Evolutionary conservation across 2,888 invertebrate genomes (phyloP), one percentile per base, ranked within the genome.

Genomic region (Brenthis daphne): DNA sequence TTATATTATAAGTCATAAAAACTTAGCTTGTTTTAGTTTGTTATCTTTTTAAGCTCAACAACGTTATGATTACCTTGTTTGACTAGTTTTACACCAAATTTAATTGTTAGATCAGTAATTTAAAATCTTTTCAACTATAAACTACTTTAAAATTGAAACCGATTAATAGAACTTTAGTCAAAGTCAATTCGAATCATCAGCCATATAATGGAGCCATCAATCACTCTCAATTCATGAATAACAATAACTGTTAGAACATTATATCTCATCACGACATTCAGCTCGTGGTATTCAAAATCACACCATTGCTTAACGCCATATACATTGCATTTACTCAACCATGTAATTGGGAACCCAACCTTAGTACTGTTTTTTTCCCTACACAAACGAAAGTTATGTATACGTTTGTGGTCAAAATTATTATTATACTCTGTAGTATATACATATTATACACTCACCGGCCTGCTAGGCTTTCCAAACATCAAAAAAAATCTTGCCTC

Each of bases 251-350:
- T 69, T 67, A 70, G 57, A 67, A 63, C 63, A 63, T 63, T 20
- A 43, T 51, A 37, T 37, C 54, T 14, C 37, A 53, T 20, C 20
- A 53, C 33, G 12, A 16, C 53, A 54, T 63, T 67, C 78, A 79
- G 79, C 74, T 75, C 77, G 84, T 83, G 82, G 84, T 84, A 82
- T 83, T 82, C 80, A 78, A 80, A 84, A 80, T 78, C 74, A 79
- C 77, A 72, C 72, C 71, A 73, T 74, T 73, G 77, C 77, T 76
- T 72, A 80, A 63, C 37, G 53, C 63, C 74, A 83, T 81, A 56
- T 54, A 65, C 53, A 53, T 37, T 37, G 51, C 50, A 53, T 77
- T 73, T 83, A 88, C 83, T 86, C 86, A 79, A 87, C 79, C 88
- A 78, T 85, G 81, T 82, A 87, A 88, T 87, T 82, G 77, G 76